These are phyloP conservation scores for Meda fulgida DNA, from an alignment of 2,797 vertebrate genomes.

Conservation along the genomic window DNA sequence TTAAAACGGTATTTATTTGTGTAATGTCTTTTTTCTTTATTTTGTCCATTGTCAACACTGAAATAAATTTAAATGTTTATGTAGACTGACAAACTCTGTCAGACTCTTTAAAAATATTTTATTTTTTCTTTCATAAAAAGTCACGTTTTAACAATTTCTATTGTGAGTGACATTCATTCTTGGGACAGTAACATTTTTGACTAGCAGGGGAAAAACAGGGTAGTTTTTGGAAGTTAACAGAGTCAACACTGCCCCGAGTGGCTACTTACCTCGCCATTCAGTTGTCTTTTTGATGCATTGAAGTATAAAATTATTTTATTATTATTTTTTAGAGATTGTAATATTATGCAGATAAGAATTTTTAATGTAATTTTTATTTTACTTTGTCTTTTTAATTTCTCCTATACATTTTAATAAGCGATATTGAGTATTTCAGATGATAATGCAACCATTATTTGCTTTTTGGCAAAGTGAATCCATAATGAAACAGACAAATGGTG, in stretches of 20 bases:
- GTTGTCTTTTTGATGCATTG: not conserved
- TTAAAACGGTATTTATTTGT: not conserved
- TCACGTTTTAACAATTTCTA: not conserved
- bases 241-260: not conserved
- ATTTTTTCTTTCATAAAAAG: too few species aligned
- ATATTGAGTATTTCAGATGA: not conserved
- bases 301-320: not conserved
- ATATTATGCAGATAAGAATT: not conserved
- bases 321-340: not conserved
- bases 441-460: not conserved
- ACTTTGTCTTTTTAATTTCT: not conserved
- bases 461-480: not conserved
- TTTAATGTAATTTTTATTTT: not conserved
- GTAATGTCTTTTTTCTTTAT: not conserved
- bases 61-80: not conserved
- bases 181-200: not conserved
- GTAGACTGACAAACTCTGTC: not conserved
- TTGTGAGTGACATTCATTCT: not conserved
- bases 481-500: constrained; percentile 28
- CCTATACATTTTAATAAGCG: not conserved
- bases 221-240: constrained; percentile 5
- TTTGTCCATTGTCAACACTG: not conserved
- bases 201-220: not conserved
- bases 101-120: too few species aligned
- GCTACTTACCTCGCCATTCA: not conserved